phyloP scores from a whole-genome alignment of 1,140 invertebrate species.

The Zaprionus kolodkinae region DNA sequence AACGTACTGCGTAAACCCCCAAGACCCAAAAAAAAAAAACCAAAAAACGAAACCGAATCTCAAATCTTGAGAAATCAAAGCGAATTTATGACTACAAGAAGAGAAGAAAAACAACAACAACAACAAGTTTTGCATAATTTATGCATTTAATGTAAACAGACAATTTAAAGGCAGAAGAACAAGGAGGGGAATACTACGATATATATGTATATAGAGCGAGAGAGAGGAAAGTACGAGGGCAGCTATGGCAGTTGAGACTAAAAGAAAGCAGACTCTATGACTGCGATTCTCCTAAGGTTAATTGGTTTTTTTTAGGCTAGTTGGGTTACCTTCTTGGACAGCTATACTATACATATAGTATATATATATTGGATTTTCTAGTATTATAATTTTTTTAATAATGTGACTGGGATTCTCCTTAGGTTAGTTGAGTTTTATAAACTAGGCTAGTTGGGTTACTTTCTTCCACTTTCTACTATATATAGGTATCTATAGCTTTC shows the following conservation, averaged over 20 bases:
- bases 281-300: no score
- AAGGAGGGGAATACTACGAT: neutral
- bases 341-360: no score
- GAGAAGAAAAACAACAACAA: constrained; percentile 62
- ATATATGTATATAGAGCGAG: neutral
- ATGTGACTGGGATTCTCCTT: no score
- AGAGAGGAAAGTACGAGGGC: constrained; percentile 3
- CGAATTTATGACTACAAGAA: constrained; percentile 58
- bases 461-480: no score
- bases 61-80: constrained; percentile 60
- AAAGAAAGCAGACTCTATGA: neutral
- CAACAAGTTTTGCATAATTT: constrained; percentile 66
- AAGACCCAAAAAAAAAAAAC: neutral
- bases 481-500: no score
- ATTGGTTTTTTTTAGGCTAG: no score
- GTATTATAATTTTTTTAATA: no score
- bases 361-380: no score
- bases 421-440: no score
- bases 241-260: neutral
- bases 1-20: neutral
- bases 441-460: no score
- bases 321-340: no score
- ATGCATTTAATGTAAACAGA: constrained; percentile 80
- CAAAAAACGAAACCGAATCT: constrained; percentile 46
- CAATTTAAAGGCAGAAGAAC: constrained; percentile 51